Percentiles rank a stretch among this genome's conserved stretches.
Conservation (phyloP, 2,888 invertebrate species). For the Allophyes oxyacanthae region DNA sequence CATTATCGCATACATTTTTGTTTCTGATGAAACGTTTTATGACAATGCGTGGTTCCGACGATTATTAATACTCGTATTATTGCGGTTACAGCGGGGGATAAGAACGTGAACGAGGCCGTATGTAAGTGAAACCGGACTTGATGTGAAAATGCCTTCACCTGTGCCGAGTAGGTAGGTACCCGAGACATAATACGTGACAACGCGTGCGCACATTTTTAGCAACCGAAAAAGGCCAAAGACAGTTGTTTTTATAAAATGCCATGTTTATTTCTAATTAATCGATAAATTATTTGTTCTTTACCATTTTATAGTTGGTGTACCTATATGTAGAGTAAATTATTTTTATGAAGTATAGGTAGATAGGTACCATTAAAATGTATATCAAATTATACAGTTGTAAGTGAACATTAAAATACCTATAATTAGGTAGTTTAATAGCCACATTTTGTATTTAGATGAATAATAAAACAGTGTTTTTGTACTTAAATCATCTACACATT, state of each 20-base stretch:
- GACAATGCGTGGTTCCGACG: conserved; percentile 19
- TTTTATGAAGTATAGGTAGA: too few species aligned
- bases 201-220: conserved; percentile 17
- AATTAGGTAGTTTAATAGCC: background rate
- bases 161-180: conserved; percentile 3
- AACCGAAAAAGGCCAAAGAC: too few species aligned
- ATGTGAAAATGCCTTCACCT: conserved; percentile 43
- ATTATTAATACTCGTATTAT: conserved; percentile 22
- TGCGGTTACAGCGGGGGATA: conserved; percentile 31
- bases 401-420: background rate
- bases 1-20: too few species aligned
- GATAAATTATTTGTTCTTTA: too few species aligned
- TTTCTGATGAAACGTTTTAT: conserved; percentile 1
- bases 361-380: conserved; percentile 8
- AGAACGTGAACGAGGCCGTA: conserved; percentile 51
- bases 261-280: too few species aligned
- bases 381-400: background rate
- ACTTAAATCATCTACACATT: conserved; percentile 12
- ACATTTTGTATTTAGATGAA: background rate
- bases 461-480: conserved; percentile 1
- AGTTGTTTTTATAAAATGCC: too few species aligned
- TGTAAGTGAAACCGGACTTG: conserved; percentile 55
- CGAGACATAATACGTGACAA: conserved; percentile 9
- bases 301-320: too few species aligned
- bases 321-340: too few species aligned